phyloP scores from a whole-genome alignment of 1,140 invertebrate genomes.

The Bombus vancouverensis region DNA sequence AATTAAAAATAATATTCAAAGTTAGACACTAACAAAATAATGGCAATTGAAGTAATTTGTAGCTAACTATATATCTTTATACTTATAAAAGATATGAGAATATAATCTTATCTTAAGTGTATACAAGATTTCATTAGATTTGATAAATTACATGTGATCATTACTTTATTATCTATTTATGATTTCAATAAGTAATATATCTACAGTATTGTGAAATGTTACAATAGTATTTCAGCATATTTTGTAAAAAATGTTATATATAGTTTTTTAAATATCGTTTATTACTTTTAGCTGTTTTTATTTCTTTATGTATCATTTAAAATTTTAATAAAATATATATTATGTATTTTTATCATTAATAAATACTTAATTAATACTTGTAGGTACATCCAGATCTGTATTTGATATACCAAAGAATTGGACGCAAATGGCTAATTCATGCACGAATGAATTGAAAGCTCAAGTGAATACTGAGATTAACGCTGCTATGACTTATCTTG shows the following conservation, averaged over 20 bases:
- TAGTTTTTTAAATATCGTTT: background rate
- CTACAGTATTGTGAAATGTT: background rate
- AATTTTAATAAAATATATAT: background rate
- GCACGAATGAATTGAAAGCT: constrained; percentile 84
- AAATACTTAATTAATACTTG: constrained; percentile 36
- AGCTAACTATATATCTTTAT: background rate
- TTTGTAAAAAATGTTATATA: background rate
- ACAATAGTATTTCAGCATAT: background rate
- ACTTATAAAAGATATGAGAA: constrained; percentile 14
- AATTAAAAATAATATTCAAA: constrained; percentile 18
- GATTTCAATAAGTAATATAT: background rate
- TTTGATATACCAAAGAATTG: constrained; percentile 84
- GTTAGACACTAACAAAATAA: constrained; percentile 7
- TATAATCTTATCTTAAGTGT: constrained; percentile 33
- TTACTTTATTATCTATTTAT: background rate
- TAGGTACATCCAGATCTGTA: constrained; percentile 77
- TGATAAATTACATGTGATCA: background rate
- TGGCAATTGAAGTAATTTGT: background rate
- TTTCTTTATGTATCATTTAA: background rate
- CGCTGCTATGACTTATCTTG: constrained; percentile 91
- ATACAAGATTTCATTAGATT: background rate
- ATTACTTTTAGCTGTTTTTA: background rate
- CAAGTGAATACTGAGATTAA: constrained; percentile 91
- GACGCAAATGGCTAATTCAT: constrained; percentile 87
- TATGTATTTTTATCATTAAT: background rate